Evolutionary conservation across 2,888 invertebrate genomes (phyloP).

Genomic region (Hirtodrosophila duncani): DNA sequence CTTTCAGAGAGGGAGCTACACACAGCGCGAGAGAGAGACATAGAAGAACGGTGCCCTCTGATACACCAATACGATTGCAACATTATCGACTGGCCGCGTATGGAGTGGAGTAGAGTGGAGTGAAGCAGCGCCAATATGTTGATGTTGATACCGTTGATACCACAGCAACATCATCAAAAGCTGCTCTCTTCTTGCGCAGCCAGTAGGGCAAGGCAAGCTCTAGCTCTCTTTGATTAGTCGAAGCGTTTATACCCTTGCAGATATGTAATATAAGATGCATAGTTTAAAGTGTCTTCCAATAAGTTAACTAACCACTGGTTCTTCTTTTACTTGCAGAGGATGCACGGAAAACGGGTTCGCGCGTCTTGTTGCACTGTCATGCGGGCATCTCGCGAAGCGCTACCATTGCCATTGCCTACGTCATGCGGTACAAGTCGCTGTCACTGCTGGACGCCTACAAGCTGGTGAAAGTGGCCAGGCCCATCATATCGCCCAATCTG

Average conservation of each 20-base stretch:
- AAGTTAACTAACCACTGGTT: conserved; percentile 15
- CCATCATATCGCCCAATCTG: conserved; percentile 95
- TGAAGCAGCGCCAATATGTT: neutral
- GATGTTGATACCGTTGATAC: too few relatives aligned
- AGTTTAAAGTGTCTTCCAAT: neutral
- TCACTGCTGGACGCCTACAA: conserved; percentile 92
- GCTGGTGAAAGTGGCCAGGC: conserved; percentile 89
- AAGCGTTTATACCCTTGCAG: too few relatives aligned
- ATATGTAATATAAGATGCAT: conserved; percentile 1
- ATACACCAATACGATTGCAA: conserved; percentile 49
- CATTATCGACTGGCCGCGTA: conserved; percentile 61
- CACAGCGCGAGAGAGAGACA: conserved; percentile 13
- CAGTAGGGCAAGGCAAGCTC: too few relatives aligned
- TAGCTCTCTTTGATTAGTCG: too few relatives aligned
- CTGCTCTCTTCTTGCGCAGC: too few relatives aligned
- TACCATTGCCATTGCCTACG: conserved; percentile 95
- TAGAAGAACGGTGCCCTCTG: conserved; percentile 16
- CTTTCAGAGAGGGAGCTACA: neutral
- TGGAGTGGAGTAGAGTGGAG: conserved; percentile 33
- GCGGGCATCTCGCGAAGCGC: conserved; percentile 97
- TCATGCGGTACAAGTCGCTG: conserved; percentile 92
- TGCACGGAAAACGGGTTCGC: conserved; percentile 78
- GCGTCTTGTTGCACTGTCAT: conserved; percentile 94
- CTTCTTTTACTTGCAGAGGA: conserved; percentile 75
- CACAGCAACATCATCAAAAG: too few relatives aligned